Evolutionary conservation across 2,888 invertebrate genomes (phyloP), one percentile per base, ranked within the genome.

Genomic region (Zhuqinia jingwanae): DNA sequence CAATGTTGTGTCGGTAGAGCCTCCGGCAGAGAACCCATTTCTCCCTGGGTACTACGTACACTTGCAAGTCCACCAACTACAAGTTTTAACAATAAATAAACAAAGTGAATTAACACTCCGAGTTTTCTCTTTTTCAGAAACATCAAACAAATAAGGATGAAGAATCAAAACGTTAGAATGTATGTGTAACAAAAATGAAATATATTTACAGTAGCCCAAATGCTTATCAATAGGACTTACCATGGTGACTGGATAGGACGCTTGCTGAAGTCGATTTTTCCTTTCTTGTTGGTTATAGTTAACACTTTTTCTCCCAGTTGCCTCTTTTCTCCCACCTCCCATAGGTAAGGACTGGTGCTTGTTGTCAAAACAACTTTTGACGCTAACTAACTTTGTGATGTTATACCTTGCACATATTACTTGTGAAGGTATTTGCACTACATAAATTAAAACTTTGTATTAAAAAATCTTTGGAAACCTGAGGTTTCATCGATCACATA

Each of bases 41-140:
- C 76, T 93, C 93, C 85, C 92, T 91, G 15, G 93, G 93, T 25
- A 93, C 92, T 58, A 93, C 91, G 91, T 93, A 93, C 56, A 93
- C 92, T 91, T 93, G 93, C 22, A 93, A 91, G 90, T 93, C 93
- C 77, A 92, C 92, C 91, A 93, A 91, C 93, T 93, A 92, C 75
- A 92, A 89, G 70, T 77, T 58, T 8, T 70, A 45, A 53, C n/a
- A n/a, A n/a, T n/a, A n/a, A n/a, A 6, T 36, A 36, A 36, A 36
- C 36, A 36, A 6, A 36, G n/a, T 36, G 8, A 36, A 36, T 36
- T 36, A 36, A 36, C n/a, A n/a, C n/a, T n/a, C n/a, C n/a, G n/a
- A n/a, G n/a, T n/a, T n/a, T n/a, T n/a, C n/a, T n/a, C n/a, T n/a
- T n/a, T n/a, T n/a, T n/a, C n/a, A n/a, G n/a, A n/a, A n/a, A n/a